Evolutionary conservation across 1,140 invertebrate species (phyloP).

Genomic region (Drosophila mauritiana): DNA sequence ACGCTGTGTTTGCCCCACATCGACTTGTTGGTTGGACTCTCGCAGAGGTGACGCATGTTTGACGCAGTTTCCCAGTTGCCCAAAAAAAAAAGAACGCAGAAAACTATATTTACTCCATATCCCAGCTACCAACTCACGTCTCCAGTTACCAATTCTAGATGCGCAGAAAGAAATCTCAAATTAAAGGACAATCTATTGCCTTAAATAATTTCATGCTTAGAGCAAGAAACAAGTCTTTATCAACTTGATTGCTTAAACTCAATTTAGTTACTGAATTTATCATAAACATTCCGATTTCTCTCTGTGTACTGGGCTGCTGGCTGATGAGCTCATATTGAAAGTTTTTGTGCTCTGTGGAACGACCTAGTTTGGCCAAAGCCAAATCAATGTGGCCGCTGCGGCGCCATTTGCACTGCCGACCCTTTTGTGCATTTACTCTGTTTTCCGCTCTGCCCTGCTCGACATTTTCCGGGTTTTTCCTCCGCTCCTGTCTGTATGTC

Average conservation of each 20-base stretch:
- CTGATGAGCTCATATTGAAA: conserved; percentile 80
- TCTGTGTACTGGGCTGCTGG: conserved; percentile 23
- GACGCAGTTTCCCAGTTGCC: conserved; percentile 55
- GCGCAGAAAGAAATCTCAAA: conserved; percentile 10
- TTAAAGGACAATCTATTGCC: too few species aligned
- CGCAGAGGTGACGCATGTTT: conserved; percentile 59
- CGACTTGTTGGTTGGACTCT: conserved; percentile 38
- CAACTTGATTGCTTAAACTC: too few species aligned
- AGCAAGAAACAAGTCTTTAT: too few species aligned
- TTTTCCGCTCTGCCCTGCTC: conserved; percentile 33
- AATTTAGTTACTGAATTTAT: not conserved
- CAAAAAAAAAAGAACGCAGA: conserved; percentile 1
- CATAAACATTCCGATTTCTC: not conserved
- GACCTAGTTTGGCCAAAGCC: conserved; percentile 74
- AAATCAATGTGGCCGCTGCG: conserved; percentile 78
- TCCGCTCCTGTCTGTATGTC: conserved; percentile 5
- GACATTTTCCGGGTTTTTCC: conserved; percentile 49
- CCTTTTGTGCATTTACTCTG: conserved; percentile 61
- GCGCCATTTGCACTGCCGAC: conserved; percentile 76
- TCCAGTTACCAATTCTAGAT: conserved; percentile 14
- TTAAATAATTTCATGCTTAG: too few species aligned
- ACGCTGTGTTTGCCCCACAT: conserved; percentile 33
- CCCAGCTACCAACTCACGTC: conserved; percentile 5
- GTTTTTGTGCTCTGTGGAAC: conserved; percentile 64
- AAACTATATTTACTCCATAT: conserved; percentile 39